Evolutionary conservation across 1,140 invertebrate genomes (phyloP), one percentile per base, ranked within the genome.

Genomic region (Caenorhabditis remanei): DNA sequence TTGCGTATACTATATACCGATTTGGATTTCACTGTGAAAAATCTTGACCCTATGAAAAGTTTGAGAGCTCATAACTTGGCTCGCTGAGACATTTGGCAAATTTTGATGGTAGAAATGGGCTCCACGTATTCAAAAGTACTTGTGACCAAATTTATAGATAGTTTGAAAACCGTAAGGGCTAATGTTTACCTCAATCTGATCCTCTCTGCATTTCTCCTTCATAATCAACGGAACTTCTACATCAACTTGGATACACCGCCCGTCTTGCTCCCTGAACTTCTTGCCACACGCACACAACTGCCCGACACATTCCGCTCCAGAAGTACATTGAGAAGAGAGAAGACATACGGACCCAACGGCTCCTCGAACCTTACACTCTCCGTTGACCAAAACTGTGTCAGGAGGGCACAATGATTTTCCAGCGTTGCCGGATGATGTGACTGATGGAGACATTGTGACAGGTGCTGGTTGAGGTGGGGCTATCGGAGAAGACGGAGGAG

Each of bases 261-360:
- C 87, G 32, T 88, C 71, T 43, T 82, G 50, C 53, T 88, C 87
- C 7, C 55, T 24, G 46, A 86, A 83, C 9, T 83, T 48, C 56
- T 85, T 88, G 5, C 65, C 63, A 67, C 87, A 88, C 11, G 43
- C 48, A 48, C 87, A 88, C 14, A 87, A 13, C 19, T 82, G 84
- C 6, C 48, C 50, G 3, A 88, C 55, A 41, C 87, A 88, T 43
- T 85, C 85, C 2, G 87, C 85, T 24, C 82, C 82, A 8, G 53
- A 53, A 24, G 85, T 71, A 48, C 87, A 88, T 41, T 88, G 87
- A n/a, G 85, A 67, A 4, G 67, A 56, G 0, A 88, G 87, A 40
- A 88, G 75, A 43, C 87, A 88, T 0, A 84, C 84, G 5, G 84
- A 71, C 24, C 87, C 87, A 16, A 88, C 84, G 9, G n/a, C 48